These are phyloP conservation scores for Pitta sordida DNA, from an alignment of 2,113 vertebrate species.

Conservation along the genomic window DNA sequence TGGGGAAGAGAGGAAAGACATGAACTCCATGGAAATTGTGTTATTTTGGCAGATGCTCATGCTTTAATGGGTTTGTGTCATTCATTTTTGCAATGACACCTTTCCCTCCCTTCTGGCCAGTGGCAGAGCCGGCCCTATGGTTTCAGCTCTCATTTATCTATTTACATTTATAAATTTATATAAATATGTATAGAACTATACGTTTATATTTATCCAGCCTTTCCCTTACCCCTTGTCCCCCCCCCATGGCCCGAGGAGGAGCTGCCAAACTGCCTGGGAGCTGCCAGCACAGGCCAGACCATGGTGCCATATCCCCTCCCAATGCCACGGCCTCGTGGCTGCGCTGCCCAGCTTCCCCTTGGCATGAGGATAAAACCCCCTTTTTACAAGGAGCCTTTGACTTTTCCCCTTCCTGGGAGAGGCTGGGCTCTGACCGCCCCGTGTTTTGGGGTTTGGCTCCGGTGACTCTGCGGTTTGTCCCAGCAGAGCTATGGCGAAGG, in stretches of 20 bases:
- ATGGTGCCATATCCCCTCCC: neutral
- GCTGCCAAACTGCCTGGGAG: neutral
- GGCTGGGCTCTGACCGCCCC: neutral
- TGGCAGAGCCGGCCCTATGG: rapidly evolving
- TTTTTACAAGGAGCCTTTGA: neutral
- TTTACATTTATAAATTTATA: neutral
- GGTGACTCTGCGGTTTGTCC: neutral
- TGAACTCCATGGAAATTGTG: neutral
- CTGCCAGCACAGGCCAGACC: neutral
- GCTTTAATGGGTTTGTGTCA: neutral
- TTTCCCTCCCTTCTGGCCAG: neutral
- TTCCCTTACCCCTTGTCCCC: rapidly evolving
- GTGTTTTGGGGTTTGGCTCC: rapidly evolving
- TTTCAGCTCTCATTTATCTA: neutral
- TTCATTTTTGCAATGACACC: neutral
- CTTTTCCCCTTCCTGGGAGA: neutral
- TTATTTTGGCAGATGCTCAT: neutral
- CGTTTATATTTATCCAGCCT: neutral
- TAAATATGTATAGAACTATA: neutral
- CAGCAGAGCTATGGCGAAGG: slow-evolving; percentile 86
- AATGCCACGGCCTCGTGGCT: rapidly evolving
- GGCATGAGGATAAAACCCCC: neutral
- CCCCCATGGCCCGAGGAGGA: no score
- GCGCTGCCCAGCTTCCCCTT: neutral
- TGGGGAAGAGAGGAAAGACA: neutral